Evolutionary conservation across 1,140 invertebrate species (phyloP), one percentile per base, ranked within the genome.

Genomic region (Theocolax elegans): DNA sequence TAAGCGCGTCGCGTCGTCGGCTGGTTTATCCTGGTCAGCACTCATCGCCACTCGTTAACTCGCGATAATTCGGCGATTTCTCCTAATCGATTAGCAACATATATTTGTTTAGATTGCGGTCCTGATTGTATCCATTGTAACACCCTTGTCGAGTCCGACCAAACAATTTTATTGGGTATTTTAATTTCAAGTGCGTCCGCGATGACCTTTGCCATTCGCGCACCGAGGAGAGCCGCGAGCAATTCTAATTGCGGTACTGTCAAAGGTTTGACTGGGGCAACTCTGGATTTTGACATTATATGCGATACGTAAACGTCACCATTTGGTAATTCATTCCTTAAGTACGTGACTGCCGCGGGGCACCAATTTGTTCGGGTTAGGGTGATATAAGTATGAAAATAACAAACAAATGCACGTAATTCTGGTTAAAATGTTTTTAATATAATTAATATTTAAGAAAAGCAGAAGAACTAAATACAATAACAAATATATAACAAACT

Each of bases 71-170:
- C 51, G 13, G 2, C 2, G 29, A 66, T 56, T 46, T 56, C 38
- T 9, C 19, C 48, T 1, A 54, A 17, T 6, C 40, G 7, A 42
- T 53, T 44, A 3, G 44, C 48, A 0, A 49, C 46, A 38, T 38
- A 64, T 1, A 12, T 44, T 31, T 51, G 21, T 6, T 17, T 21
- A 3, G 46, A 15, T 35, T 13, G 2, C 1, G 62, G 46, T 1
- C 35, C 27, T 31, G 15, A 17, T 27, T 3, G 15, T 10, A 56
- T 53, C 42, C 17, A 44, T n/a, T 10, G 10, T 1, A 59, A n/a
- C 3, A 67, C 42, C 21, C 40, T 67, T 35, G 1, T 1, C 21
- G 54, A 67, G 35, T 49, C 54, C 4, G 54, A 23, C 42, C 53
- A 67, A 17, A 58, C 31, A n/a, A 15, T 3, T 7, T 17, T 7